Conservation (phyloP, 2,113 vertebrate species). For the Xyrauchen texanus region DNA sequence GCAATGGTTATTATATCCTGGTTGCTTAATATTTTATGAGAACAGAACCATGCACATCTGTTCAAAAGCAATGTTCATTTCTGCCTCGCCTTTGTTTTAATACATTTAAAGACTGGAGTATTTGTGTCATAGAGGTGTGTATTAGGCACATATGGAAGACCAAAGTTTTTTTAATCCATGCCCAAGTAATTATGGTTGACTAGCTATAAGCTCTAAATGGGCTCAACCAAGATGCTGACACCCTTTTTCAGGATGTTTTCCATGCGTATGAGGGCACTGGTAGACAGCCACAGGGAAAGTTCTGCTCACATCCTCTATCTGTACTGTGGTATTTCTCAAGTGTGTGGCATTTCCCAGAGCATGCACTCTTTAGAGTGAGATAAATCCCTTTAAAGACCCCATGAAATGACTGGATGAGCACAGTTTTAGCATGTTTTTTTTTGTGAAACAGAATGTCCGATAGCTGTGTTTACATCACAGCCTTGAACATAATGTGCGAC, state of each 20-base stretch:
- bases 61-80: background rate
- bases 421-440: too few relatives aligned
- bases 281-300: slow-evolving; percentile 29
- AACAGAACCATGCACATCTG: background rate
- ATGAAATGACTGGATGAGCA: too few relatives aligned
- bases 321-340: slow-evolving; percentile 34
- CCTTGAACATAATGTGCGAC: too few relatives aligned
- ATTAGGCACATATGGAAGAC: background rate
- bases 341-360: slow-evolving; percentile 31
- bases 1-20: background rate
- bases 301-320: slow-evolving; percentile 29
- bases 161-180: background rate
- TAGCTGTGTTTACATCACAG: too few relatives aligned
- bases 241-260: slow-evolving; percentile 32
- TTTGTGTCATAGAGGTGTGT: background rate
- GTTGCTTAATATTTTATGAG: slow-evolving; percentile 21
- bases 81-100: background rate
- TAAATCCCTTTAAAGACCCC: too few relatives aligned
- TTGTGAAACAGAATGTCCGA: too few relatives aligned
- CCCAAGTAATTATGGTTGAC: slow-evolving; percentile 44
- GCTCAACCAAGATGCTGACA: slow-evolving; percentile 1
- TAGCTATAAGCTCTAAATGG: slow-evolving; percentile 16
- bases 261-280: background rate
- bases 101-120: background rate
- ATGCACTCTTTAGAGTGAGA: too few relatives aligned